Percentiles rank a stretch among this genome's conserved stretches.
phyloP scores from a whole-genome alignment of 2,113 vertebrate genomes.

The Ellobius talpinus region DNA sequence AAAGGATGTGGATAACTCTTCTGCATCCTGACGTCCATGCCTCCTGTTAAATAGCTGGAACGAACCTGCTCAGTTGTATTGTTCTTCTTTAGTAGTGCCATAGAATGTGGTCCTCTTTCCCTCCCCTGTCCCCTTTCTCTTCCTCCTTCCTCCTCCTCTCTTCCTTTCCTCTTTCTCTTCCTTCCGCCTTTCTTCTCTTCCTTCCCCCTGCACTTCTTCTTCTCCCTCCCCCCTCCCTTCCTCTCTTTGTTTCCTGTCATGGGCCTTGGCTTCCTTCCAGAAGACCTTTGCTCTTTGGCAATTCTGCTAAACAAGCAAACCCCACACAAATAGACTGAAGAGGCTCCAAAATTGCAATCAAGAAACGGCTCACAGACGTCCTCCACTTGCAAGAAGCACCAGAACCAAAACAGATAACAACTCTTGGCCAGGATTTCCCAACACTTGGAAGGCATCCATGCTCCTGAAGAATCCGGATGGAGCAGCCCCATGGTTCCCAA shows the following conservation, averaged over 20 bases:
- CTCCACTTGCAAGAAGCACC: conserved; percentile 73
- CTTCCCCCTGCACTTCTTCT: no score
- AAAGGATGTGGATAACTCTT: background rate
- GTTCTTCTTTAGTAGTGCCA: background rate
- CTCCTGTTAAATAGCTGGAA: background rate
- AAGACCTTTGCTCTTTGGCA: conserved; percentile 54
- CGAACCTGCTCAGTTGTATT: no score
- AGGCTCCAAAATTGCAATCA: conserved; percentile 72
- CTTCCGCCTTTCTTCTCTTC: accelerated
- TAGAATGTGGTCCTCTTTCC: background rate
- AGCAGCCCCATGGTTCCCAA: no score
- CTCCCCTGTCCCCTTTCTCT: background rate
- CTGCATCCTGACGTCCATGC: background rate
- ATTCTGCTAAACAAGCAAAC: conserved; percentile 49
- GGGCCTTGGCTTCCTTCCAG: conserved; percentile 14
- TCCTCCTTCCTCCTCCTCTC: no score
- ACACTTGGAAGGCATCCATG: conserved; percentile 27
- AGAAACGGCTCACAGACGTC: conserved; percentile 82
- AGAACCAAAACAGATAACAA: conserved; percentile 66
- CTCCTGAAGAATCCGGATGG: background rate
- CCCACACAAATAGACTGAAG: conserved; percentile 71
- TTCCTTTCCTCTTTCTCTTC: no score
- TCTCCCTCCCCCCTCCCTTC: background rate
- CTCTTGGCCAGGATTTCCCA: conserved; percentile 42
- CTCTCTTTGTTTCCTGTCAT: background rate